Percentiles rank a stretch among this genome's conserved stretches.
Evolutionary conservation across 2,113 vertebrate species (phyloP).

Genomic region (Tichodroma muraria): DNA sequence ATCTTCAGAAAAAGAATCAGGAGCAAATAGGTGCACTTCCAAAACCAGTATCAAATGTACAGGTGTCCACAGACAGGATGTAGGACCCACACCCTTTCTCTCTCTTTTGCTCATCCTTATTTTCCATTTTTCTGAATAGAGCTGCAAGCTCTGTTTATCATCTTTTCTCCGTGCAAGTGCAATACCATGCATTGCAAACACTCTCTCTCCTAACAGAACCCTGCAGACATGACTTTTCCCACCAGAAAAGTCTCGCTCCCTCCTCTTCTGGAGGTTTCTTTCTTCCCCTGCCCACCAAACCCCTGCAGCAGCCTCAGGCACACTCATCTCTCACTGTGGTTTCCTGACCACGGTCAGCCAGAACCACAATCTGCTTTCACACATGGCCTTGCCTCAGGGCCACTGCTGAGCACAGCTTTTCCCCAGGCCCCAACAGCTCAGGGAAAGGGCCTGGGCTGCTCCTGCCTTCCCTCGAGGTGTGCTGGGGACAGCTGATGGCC

Average conservation of each 20-base stretch:
- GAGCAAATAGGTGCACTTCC: neutral
- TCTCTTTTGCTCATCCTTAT: neutral
- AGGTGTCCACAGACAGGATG: neutral
- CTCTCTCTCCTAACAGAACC: neutral
- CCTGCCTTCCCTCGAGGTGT: neutral
- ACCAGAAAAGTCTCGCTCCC: neutral
- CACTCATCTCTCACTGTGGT: accelerated
- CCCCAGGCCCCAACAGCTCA: neutral
- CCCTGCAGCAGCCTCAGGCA: neutral
- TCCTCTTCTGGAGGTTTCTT: neutral
- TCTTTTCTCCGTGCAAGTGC: neutral
- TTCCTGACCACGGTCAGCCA: accelerated
- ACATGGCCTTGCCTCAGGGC: no score
- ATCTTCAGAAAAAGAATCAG: neutral
- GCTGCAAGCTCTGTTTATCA: neutral
- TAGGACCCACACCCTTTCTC: neutral
- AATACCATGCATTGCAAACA: accelerated
- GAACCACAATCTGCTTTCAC: neutral
- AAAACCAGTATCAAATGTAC: neutral
- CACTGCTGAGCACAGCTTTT: neutral
- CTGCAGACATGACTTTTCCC: neutral
- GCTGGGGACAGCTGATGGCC: neutral
- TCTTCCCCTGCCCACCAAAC: neutral
- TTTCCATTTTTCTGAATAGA: neutral
- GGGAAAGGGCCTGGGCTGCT: neutral